Conservation (phyloP, 2,888 invertebrate genomes). For the Luperina nickerlii region DNA sequence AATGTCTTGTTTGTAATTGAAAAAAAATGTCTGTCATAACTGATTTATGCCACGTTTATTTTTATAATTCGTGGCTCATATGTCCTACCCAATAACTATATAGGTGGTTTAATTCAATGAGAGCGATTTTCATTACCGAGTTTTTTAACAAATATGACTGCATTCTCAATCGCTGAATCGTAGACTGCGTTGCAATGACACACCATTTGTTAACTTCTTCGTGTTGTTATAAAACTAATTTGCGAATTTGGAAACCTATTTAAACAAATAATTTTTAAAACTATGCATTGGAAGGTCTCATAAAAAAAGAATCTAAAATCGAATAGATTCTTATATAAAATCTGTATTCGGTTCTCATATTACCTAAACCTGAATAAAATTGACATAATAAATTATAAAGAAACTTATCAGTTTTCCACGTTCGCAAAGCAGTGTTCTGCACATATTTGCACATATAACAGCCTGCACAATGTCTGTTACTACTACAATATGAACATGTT, state of each 20-base stretch:
- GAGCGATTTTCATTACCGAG: background rate
- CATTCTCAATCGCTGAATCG: background rate
- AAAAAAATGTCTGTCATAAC: background rate
- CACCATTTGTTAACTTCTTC: slow-evolving; percentile 44
- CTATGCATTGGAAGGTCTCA: too few relatives aligned
- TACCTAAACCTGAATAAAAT: background rate
- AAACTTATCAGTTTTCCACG: slow-evolving; percentile 34
- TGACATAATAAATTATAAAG: background rate
- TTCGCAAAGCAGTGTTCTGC: slow-evolving; percentile 28
- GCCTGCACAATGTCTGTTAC: slow-evolving; percentile 28
- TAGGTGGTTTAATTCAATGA: background rate
- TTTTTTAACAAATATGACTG: background rate
- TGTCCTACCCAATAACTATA: background rate
- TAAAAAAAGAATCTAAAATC: background rate
- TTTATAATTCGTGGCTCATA: background rate
- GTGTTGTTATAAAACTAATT: slow-evolving; percentile 28
- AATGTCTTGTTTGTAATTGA: background rate
- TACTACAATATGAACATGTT: slow-evolving; percentile 30
- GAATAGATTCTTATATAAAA: background rate
- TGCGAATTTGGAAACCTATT: slow-evolving; percentile 28
- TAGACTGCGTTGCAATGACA: background rate
- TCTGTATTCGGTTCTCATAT: background rate
- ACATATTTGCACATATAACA: slow-evolving; percentile 54
- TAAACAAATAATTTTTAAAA: too few relatives aligned
- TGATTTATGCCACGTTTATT: background rate